A percentile compares a stretch with the other conserved stretches of the same genome.
Conservation (phyloP, 1,140 invertebrate species). For the Conus betulinus region DNA sequence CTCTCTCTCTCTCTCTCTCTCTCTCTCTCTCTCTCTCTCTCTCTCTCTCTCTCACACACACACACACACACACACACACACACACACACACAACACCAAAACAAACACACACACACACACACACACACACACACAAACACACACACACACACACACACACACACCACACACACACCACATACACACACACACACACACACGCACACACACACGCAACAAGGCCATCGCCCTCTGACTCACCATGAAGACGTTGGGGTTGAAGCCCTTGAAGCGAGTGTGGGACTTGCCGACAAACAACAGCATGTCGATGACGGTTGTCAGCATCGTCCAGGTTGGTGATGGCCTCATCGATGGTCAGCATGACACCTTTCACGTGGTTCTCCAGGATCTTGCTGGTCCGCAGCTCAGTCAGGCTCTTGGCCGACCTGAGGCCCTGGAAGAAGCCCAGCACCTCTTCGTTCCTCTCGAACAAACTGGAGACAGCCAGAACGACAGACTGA, state of each 20-base stretch:
- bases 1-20: constrained; percentile 1
- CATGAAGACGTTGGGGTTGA: constrained; percentile 53
- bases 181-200: too few species aligned
- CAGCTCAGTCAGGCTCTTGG: constrained; percentile 88
- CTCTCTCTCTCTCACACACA: not conserved
- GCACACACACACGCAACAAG: too few species aligned
- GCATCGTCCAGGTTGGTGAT: constrained; percentile 90
- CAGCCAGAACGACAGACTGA: not conserved
- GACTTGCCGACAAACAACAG: constrained; percentile 88
- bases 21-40: constrained; percentile 24
- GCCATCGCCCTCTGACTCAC: constrained; percentile 29
- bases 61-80: not conserved
- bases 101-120: too few species aligned
- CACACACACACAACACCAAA: too few species aligned
- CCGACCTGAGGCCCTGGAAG: constrained; percentile 87
- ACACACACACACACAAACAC: too few species aligned
- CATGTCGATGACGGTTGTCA: constrained; percentile 88
- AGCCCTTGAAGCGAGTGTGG: constrained; percentile 78
- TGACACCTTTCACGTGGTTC: constrained; percentile 91
- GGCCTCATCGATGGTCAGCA: constrained; percentile 88
- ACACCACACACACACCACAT: too few species aligned
- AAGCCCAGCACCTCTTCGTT: constrained; percentile 87
- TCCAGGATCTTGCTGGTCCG: constrained; percentile 85
- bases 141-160: too few species aligned
- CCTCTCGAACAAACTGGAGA: constrained; percentile 89